These are phyloP conservation scores for Pogonophryne albipinna DNA, from an alignment of 2,797 vertebrate genomes.

Conservation along the genomic window DNA sequence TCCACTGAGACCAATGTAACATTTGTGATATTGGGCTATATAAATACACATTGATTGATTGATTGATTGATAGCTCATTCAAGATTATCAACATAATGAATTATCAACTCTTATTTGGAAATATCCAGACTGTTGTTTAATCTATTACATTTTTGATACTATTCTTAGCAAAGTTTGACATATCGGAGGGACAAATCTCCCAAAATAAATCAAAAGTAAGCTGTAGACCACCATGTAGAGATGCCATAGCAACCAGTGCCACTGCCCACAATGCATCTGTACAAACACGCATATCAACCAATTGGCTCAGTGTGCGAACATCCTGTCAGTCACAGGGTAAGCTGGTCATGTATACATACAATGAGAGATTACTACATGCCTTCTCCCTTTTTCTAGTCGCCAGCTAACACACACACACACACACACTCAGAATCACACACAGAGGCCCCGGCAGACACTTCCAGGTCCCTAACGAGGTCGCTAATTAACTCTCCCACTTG, in stretches of 20 bases:
- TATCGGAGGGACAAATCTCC: not conserved
- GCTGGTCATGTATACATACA: conserved; percentile 60
- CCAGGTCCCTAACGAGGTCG: conserved; percentile 88
- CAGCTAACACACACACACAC: conserved; percentile 28
- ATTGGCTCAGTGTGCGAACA: conserved; percentile 40
- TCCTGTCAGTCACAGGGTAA: conserved; percentile 48
- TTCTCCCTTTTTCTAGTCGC: conserved; percentile 43
- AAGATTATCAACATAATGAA: no score
- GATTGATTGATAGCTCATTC: no score
- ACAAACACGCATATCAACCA: conserved; percentile 20
- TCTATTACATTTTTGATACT: not conserved
- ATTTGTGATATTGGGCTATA: no score
- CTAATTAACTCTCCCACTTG: conserved; percentile 90
- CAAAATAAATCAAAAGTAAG: conserved; percentile 11
- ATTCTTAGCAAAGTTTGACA: not conserved
- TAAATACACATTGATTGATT: no score
- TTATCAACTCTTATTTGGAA: no score
- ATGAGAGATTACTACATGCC: conserved; percentile 44
- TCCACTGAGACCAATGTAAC: no score
- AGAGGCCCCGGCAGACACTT: conserved; percentile 80
- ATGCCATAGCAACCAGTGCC: conserved; percentile 7
- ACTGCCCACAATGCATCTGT: conserved; percentile 30
- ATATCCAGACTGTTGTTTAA: not conserved
- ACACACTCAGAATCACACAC: conserved; percentile 36
- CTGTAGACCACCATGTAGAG: not conserved